A percentile compares a stretch with the other conserved stretches of the same genome.
Conservation (phyloP, 1,140 invertebrate species). For the Zaprionus camerounensis region DNA sequence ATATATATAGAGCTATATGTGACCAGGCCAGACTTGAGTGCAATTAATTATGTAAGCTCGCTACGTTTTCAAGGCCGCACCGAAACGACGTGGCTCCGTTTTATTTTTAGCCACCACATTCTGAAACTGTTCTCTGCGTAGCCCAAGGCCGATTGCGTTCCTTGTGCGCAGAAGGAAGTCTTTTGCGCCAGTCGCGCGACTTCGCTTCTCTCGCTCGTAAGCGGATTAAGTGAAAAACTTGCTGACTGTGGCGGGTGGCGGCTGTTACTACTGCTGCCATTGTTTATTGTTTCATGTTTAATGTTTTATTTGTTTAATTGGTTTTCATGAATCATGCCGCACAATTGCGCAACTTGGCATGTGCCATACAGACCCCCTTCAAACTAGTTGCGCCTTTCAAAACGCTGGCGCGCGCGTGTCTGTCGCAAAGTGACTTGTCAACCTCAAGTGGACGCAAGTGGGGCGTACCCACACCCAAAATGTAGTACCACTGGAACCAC, state of each 20-base stretch:
- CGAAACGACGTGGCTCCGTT: conserved; percentile 4
- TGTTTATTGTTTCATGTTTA: conserved; percentile 6
- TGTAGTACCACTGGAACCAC: conserved; percentile 3
- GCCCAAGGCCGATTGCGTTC: conserved; percentile 57
- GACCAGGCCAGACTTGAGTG: conserved; percentile 42
- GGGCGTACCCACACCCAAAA: conserved; percentile 46
- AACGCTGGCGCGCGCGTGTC: conserved; percentile 26
- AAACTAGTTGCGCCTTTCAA: conserved; percentile 59
- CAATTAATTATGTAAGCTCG: conserved; percentile 77
- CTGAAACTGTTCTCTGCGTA: conserved; percentile 74
- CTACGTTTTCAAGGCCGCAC: conserved; percentile 50
- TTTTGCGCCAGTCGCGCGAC: conserved; percentile 10
- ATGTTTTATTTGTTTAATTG: conserved; percentile 61
- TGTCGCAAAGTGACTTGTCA: conserved; percentile 58
- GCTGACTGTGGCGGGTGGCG: conserved; percentile 18
- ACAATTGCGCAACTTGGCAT: conserved; percentile 75
- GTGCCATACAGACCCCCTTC: conserved; percentile 52
- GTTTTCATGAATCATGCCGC: conserved; percentile 60
- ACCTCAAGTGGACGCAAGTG: conserved; percentile 51
- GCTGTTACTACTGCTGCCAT: background rate
- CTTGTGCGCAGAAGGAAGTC: conserved; percentile 71
- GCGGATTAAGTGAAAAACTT: conserved; percentile 57
- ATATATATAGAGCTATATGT: conserved; percentile 2
- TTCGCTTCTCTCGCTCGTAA: conserved; percentile 61
- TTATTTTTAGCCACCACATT: conserved; percentile 65